Evolutionary conservation across 64 coral and sea anemone genomes (phyloP), one percentile per base, ranked within the genome.

Genomic region (Astreopora myriophthalma): DNA sequence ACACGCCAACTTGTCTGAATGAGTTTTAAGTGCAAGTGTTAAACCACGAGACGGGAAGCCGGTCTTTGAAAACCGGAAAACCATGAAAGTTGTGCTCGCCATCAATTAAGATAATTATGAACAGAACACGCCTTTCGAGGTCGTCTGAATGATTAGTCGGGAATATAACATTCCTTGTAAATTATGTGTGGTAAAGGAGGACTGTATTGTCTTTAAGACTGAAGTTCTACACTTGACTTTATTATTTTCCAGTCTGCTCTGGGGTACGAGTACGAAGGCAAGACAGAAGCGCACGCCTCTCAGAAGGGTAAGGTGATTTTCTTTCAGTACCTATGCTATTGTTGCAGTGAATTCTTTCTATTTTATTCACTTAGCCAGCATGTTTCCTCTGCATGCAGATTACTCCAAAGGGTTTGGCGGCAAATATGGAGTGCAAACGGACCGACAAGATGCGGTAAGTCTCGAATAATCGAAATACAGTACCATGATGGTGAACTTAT

Each of bases 341-440:
- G 1, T 13, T 16, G 70, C 52, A 16, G 52, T 64, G 23, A 7
- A 23, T 34, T 29, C 27, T 73, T 19, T 73, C 27, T 35, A 7
- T 34, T 38, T 73, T 46, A 46, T 46, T 46, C 5, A 5, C 42
- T 46, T 5, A 14, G 51, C 51, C 17, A 3, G 1, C 10, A 16
- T 37, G 19, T 52, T 35, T 60, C 3, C 9, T n/a, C n/a, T n/a
- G n/a, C n/a, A 6, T 73, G 24, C 52, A 95, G 94, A 95, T 77
- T 83, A 95, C 46, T 86, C 88, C 3, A 95, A 91, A 83, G 94
- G 94, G 16, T 95, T 95, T 64, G 94, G 94, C 38, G 94, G 94
- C n/a, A 95, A 92, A 19, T 95, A 88, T 82, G 94, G 94, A 1
- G 84, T 95, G 0, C 94, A 95, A 36, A 84, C 30, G 37, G 93